Evolutionary conservation across 1,140 invertebrate genomes (phyloP), one percentile per base, ranked within the genome.

Genomic region (Schlechtendalia chinensis): DNA sequence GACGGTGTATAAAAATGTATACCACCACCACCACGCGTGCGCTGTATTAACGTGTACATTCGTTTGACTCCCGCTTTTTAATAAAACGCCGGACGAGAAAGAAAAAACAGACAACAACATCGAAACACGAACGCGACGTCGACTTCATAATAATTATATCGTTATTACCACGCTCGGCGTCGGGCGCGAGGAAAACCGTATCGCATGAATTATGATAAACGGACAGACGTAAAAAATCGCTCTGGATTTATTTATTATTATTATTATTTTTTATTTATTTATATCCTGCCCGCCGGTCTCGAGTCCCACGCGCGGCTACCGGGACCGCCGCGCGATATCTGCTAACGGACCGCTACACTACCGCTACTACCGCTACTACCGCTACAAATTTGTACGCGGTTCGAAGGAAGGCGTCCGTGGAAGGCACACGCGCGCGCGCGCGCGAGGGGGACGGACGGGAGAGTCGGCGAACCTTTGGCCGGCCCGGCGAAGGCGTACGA

Each of bases 391-490:
- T 69, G 47, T 69, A 50, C 22, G 24, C 29, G 22, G 0, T 67
- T 67, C 39, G 65, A 67, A 67, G 32, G 65, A 45, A 67, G 32
- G 32, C 32, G 65, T 67, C n/a, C 29, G 11, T 29, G 10, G 32
- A 39, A 39, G 32, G 32, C 8, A 39, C 8, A 39, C 32, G 32
- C 32, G n/a, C n/a, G n/a, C n/a, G n/a, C n/a, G 63, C 3, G 6
- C 19, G 39, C 19, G 63, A 67, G 12, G 65, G 19, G 65, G 32
- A n/a, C 24, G 65, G 65, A 16, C 45, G 8, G 45, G n/a, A 39
- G 8, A 50, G 67, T 47, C 45, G 14, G 14, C 67, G 65, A 11
- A 69, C 39, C 5, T 11, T 14, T 16, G 53, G n/a, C 16, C 0
- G 19, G 1, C 19, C 16, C 0, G 29, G n/a, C 5, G n/a, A 24